A percentile compares a stretch with the other conserved stretches of the same genome.
Conservation (phyloP, 2,888 invertebrate genomes). For the Sesia bembeciformis region DNA sequence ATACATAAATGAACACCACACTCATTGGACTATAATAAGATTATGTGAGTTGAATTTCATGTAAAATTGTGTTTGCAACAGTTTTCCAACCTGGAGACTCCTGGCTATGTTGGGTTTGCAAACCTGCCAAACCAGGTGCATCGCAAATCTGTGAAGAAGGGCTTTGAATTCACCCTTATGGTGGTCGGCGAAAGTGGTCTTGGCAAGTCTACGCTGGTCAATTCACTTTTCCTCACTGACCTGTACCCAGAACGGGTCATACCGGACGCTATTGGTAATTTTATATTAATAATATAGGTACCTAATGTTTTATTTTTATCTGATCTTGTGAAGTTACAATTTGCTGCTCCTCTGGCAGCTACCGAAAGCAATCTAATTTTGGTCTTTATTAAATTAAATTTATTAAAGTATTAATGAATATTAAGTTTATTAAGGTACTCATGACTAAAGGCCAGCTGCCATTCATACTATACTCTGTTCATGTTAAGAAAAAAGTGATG, state of each 20-base stretch:
- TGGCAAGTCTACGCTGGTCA: slow-evolving; percentile 96
- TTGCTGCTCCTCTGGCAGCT: too few species aligned
- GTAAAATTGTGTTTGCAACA: slow-evolving; percentile 30
- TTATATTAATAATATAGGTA: slow-evolving; percentile 10
- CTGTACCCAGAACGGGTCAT: slow-evolving; percentile 94
- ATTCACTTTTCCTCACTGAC: slow-evolving; percentile 95
- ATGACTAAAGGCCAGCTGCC: too few species aligned
- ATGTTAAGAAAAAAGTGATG: too few species aligned
- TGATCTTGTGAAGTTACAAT: not conserved
- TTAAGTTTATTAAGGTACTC: too few species aligned
- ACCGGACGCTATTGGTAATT: slow-evolving; percentile 87
- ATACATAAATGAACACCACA: too few species aligned
- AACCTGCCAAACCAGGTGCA: slow-evolving; percentile 98
- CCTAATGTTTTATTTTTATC: not conserved
- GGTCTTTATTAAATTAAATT: too few species aligned
- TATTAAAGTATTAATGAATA: too few species aligned
- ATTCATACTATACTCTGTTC: too few species aligned
- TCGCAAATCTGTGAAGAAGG: slow-evolving; percentile 97
- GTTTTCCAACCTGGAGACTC: slow-evolving; percentile 90
- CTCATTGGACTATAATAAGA: not conserved
- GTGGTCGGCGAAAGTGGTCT: slow-evolving; percentile 94
- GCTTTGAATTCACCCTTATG: slow-evolving; percentile 98
- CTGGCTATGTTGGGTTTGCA: slow-evolving; percentile 94
- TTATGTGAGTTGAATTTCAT: not conserved
- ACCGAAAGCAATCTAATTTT: too few species aligned